Conservation (phyloP, 2,888 invertebrate species). For the Drosophila lutescens region DNA sequence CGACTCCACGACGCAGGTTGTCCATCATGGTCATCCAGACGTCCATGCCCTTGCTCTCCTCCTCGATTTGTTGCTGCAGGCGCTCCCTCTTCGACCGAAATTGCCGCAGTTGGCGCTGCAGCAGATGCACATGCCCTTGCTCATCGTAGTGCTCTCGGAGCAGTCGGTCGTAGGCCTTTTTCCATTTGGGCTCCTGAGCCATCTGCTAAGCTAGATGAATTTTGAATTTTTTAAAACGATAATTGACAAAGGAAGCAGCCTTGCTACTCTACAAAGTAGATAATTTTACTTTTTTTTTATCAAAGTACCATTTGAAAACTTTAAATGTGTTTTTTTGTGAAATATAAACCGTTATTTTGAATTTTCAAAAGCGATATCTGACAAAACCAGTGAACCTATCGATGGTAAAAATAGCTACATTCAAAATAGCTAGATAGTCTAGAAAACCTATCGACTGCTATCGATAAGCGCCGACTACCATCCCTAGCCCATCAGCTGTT, state of each 20-base stretch:
- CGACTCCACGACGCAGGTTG: slow-evolving; percentile 3
- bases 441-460: background rate
- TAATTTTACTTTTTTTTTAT: background rate
- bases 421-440: too few relatives aligned
- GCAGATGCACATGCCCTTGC: background rate
- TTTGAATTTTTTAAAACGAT: slow-evolving; percentile 18
- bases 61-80: slow-evolving; percentile 14
- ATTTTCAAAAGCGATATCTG: too few relatives aligned
- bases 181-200: slow-evolving; percentile 26
- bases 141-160: slow-evolving; percentile 12
- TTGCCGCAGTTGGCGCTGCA: slow-evolving; percentile 20
- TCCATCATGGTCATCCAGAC: slow-evolving; percentile 12
- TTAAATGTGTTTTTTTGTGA: too few relatives aligned
- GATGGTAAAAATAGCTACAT: too few relatives aligned
- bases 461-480: background rate
- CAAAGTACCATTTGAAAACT: too few relatives aligned
- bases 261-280: background rate
- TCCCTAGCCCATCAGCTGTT: slow-evolving; percentile 39
- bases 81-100: background rate
- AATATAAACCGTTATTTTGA: too few relatives aligned
- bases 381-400: too few relatives aligned
- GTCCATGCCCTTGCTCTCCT: background rate
- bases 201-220: too few relatives aligned
- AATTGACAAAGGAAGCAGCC: background rate
- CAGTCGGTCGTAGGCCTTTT: slow-evolving; percentile 2